Percentiles rank a stretch among this genome's conserved stretches.
These are phyloP conservation scores for Rugalucina vietnamica DNA, from an alignment of 2,888 invertebrate species.

Conservation along the genomic window DNA sequence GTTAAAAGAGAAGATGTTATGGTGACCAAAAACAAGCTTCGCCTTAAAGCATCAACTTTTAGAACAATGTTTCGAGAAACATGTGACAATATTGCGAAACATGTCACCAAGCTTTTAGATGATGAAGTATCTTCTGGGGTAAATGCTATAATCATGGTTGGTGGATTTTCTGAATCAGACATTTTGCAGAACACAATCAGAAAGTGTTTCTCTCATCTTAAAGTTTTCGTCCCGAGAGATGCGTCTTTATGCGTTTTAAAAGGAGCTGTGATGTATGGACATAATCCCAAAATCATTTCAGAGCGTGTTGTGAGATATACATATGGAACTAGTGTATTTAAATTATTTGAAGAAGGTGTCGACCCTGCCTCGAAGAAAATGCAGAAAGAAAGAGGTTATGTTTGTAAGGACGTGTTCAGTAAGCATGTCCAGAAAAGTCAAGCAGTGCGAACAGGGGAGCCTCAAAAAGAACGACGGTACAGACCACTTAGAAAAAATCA, in stretches of 20 bases:
- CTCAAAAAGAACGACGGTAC: constrained; percentile 19
- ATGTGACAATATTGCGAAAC: background rate
- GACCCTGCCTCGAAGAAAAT: constrained; percentile 4
- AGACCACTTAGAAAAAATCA: background rate
- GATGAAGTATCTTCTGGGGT: background rate
- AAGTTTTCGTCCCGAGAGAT: background rate
- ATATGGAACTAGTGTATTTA: constrained; percentile 3
- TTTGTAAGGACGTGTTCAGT: constrained; percentile 9
- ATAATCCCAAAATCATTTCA: constrained; percentile 6
- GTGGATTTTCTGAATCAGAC: constrained; percentile 28
- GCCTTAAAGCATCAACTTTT: background rate
- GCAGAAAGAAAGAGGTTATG: background rate
- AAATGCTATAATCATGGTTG: constrained; percentile 14
- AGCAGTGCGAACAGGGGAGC: constrained; percentile 10
- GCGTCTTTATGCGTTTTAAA: background rate
- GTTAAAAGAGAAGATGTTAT: background rate
- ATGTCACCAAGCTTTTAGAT: background rate
- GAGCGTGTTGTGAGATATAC: constrained; percentile 26
- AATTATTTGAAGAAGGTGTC: constrained; percentile 11
- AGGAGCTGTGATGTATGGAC: constrained; percentile 30
- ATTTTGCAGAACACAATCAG: constrained; percentile 19
- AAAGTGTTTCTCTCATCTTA: background rate
- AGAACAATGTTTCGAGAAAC: constrained; percentile 1
- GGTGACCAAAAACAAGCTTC: background rate
- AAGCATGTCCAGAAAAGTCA: constrained; percentile 30